Conservation (phyloP, 1,140 invertebrate genomes). For the Delia radicum region DNA sequence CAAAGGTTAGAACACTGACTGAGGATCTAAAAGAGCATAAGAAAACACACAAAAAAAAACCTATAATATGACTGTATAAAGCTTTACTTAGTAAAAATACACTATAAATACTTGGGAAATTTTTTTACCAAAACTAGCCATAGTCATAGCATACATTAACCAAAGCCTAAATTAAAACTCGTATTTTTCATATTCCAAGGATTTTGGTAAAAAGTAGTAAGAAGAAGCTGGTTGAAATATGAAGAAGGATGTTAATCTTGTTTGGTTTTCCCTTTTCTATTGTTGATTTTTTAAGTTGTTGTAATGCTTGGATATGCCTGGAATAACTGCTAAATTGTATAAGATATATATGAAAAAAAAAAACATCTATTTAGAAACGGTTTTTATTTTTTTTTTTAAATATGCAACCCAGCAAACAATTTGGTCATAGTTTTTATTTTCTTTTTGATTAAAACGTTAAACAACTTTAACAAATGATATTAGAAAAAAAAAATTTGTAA, state of each 20-base stretch:
- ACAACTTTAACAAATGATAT: too few species aligned
- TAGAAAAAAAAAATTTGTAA: neutral
- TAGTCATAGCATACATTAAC: neutral
- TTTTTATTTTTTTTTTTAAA: neutral
- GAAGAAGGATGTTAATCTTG: neutral
- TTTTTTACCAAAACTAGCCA: too few species aligned
- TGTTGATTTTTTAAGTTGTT: neutral
- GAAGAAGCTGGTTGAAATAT: neutral
- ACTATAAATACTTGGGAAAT: too few species aligned
- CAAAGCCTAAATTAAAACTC: neutral
- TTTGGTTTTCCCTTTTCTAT: neutral
- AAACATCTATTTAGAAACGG: neutral
- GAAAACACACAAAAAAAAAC: neutral
- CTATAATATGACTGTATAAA: neutral
- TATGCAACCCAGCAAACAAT: neutral
- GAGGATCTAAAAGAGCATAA: too few species aligned
- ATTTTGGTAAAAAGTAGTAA: neutral
- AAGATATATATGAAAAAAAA: neutral
- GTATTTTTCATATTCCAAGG: neutral
- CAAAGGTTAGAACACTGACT: too few species aligned
- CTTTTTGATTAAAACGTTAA: too few species aligned
- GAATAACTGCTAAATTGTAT: neutral
- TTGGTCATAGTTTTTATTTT: neutral
- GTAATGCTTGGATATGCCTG: neutral
- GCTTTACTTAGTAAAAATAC: constrained; percentile 7